Evolutionary conservation across 2,888 invertebrate species (phyloP).

Genomic region (Chrysomela aeneicollis): DNA sequence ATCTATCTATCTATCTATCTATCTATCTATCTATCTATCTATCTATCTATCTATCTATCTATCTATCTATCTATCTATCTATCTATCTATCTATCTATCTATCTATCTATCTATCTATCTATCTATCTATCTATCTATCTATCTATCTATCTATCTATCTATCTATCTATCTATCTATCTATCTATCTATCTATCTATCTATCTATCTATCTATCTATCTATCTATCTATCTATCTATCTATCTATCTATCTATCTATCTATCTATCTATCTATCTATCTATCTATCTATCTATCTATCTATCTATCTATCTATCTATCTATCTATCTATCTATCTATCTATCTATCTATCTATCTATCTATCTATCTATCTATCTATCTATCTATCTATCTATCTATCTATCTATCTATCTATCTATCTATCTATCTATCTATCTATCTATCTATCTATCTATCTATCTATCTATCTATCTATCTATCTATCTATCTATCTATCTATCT

Average conservation of each 20-base stretch:
- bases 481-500: constrained; percentile 2
- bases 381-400: neutral
- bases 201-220: no score
- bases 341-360: neutral
- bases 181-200: no score
- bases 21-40: no score
- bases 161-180: no score
- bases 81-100: no score
- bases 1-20: no score
- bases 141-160: no score
- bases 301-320: neutral
- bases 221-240: no score
- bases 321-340: neutral
- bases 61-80: no score
- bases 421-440: neutral
- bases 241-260: neutral
- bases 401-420: neutral
- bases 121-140: no score
- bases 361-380: neutral
- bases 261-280: neutral
- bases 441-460: neutral
- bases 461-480: constrained; percentile 3
- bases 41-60: no score
- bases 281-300: neutral
- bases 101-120: no score